Conservation (phyloP, 2,888 invertebrate genomes). For the Lissonota sp. region DNA sequence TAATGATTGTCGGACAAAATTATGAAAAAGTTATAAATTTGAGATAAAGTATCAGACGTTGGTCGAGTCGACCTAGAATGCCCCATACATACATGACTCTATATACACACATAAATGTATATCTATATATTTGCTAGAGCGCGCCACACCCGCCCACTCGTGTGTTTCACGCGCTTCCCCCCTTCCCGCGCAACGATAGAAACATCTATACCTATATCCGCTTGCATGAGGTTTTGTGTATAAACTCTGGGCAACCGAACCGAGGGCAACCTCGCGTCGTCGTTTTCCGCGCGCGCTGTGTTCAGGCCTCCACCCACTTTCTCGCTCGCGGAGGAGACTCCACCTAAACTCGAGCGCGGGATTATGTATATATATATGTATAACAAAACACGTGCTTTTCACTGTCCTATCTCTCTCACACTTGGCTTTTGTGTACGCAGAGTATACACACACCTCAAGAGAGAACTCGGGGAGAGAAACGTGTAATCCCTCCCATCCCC, state of each 20-base stretch:
- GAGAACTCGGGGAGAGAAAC: constrained; percentile 3
- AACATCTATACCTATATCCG: constrained; percentile 21
- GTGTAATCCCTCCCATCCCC: constrained; percentile 23
- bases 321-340: constrained; percentile 77
- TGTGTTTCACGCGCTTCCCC: constrained; percentile 83
- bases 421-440: constrained; percentile 22
- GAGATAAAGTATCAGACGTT: too few species aligned
- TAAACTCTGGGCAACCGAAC: background rate
- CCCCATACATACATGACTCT: too few species aligned
- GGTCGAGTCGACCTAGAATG: too few species aligned
- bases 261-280: constrained; percentile 70
- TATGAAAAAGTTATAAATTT: too few species aligned
- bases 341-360: constrained; percentile 77
- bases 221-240: constrained; percentile 40
- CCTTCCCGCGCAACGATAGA: constrained; percentile 59
- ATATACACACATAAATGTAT: too few species aligned
- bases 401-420: constrained; percentile 14
- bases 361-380: background rate
- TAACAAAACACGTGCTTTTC: constrained; percentile 74
- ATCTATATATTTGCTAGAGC: constrained; percentile 72
- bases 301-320: constrained; percentile 83
- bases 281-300: constrained; percentile 67
- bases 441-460: constrained; percentile 37
- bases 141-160: constrained; percentile 85
- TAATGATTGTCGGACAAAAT: too few species aligned